phyloP scores from a whole-genome alignment of 2,797 vertebrate genomes.

The Sternarchorhynchus goeldii region DNA sequence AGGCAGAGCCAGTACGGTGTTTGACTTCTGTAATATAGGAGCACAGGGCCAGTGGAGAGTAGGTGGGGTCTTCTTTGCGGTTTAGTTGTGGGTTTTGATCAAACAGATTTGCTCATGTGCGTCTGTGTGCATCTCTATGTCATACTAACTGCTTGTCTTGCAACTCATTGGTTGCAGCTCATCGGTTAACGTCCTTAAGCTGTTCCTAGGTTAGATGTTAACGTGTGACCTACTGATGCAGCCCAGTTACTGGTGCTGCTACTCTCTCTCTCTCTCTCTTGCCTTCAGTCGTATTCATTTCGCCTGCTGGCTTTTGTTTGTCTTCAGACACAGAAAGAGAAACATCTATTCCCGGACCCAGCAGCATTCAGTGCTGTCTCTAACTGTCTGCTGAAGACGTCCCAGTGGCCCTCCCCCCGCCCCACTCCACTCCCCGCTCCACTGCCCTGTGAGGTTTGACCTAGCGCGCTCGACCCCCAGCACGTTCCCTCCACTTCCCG shows the following conservation, averaged over 20 bases:
- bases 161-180: background rate
- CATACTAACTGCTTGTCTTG: background rate
- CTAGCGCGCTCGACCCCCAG: constrained; percentile 50
- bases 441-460: constrained; percentile 57
- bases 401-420: constrained; percentile 59
- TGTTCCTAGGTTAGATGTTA: no score
- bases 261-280: constrained; percentile 6
- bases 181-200: background rate
- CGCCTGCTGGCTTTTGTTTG: constrained; percentile 64
- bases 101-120: no score
- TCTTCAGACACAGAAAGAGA: constrained; percentile 60
- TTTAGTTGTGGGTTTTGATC: no score
- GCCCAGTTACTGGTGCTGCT: background rate
- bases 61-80: background rate
- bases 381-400: constrained; percentile 57
- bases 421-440: constrained; percentile 52
- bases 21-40: constrained; percentile 9
- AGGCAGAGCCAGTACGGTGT: constrained; percentile 4
- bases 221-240: background rate
- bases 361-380: constrained; percentile 67
- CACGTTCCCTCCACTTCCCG: constrained; percentile 54
- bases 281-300: constrained; percentile 60
- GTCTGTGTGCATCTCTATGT: no score
- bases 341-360: constrained; percentile 58
- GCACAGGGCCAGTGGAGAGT: background rate